Evolutionary conservation across 1,140 invertebrate species (phyloP).

Genomic region (Colletes latitarsis): DNA sequence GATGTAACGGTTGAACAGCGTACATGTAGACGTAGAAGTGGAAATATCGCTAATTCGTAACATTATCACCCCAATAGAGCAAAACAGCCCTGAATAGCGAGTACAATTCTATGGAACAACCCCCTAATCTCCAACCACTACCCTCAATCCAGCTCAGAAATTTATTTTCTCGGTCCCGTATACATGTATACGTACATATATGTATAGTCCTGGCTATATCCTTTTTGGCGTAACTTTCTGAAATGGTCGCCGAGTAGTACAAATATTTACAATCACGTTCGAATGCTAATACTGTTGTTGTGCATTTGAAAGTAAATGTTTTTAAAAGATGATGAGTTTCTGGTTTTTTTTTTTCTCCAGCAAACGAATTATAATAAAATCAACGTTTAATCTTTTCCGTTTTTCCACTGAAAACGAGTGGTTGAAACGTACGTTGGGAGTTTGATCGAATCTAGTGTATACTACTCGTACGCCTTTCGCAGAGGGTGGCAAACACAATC

Average conservation of each 20-base stretch:
- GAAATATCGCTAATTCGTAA: slow-evolving; percentile 78
- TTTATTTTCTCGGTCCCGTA: slow-evolving; percentile 66
- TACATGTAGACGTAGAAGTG: slow-evolving; percentile 53
- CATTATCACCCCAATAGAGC: slow-evolving; percentile 78
- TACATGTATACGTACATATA: slow-evolving; percentile 16
- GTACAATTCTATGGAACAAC: slow-evolving; percentile 66
- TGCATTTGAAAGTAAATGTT: neutral
- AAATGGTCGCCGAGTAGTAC: neutral
- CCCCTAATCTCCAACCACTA: slow-evolving; percentile 61
- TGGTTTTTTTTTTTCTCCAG: neutral
- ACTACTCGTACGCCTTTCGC: slow-evolving; percentile 68
- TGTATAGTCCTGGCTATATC: slow-evolving; percentile 54
- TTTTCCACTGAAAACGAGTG: neutral
- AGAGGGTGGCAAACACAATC: slow-evolving; percentile 76
- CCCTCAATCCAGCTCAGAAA: slow-evolving; percentile 67
- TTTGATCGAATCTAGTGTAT: slow-evolving; percentile 64
- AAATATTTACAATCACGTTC: neutral
- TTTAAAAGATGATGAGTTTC: too few relatives aligned
- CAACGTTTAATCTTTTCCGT: too few relatives aligned
- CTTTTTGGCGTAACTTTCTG: slow-evolving; percentile 51
- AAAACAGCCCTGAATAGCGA: slow-evolving; percentile 72
- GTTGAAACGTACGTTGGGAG: slow-evolving; percentile 11
- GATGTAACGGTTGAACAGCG: slow-evolving; percentile 27
- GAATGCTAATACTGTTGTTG: neutral
- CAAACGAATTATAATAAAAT: neutral